These are phyloP conservation scores for Venustoraphidia nigricollis DNA, from an alignment of 2,888 invertebrate species.

Conservation along the genomic window DNA sequence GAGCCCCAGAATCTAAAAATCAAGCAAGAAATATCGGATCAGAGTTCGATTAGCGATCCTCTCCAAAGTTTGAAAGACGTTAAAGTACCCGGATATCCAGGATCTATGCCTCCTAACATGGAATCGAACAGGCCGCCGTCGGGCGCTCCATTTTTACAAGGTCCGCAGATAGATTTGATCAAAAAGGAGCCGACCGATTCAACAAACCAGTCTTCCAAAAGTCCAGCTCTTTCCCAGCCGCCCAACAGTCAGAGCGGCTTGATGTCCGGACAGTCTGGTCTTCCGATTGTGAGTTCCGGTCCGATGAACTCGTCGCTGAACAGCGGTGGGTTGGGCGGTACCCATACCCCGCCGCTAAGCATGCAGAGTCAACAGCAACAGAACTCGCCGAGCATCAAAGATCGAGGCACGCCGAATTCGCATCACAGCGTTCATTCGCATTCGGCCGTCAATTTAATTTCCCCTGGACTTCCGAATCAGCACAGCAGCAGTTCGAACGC, in stretches of 20 bases:
- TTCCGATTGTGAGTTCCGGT: too few species aligned
- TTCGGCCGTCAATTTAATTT: constrained; percentile 11
- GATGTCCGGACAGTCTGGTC: constrained; percentile 16
- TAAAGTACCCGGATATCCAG: constrained; percentile 56
- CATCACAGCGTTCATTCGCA: neutral
- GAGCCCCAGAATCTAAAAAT: constrained; percentile 61
- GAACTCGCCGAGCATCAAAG: too few species aligned
- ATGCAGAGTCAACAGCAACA: too few species aligned
- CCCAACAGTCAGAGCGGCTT: constrained; percentile 45
- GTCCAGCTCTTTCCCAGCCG: constrained; percentile 32
- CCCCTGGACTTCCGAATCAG: constrained; percentile 12
- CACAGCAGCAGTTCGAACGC: too few species aligned
- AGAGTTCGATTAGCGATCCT: constrained; percentile 38
- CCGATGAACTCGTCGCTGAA: too few species aligned
- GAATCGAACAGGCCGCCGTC: constrained; percentile 23
- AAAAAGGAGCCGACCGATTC: constrained; percentile 55
- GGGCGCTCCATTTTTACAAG: constrained; percentile 34
- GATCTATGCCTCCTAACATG: neutral
- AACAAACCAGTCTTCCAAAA: constrained; percentile 21
- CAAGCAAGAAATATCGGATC: constrained; percentile 45
- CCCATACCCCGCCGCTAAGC: too few species aligned
- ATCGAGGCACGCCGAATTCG: too few species aligned
- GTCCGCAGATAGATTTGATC: constrained; percentile 52
- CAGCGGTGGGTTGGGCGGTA: too few species aligned
- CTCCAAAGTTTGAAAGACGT: constrained; percentile 65